Conservation (phyloP, 2,113 vertebrate species). For the Isurus oxyrinchus region DNA sequence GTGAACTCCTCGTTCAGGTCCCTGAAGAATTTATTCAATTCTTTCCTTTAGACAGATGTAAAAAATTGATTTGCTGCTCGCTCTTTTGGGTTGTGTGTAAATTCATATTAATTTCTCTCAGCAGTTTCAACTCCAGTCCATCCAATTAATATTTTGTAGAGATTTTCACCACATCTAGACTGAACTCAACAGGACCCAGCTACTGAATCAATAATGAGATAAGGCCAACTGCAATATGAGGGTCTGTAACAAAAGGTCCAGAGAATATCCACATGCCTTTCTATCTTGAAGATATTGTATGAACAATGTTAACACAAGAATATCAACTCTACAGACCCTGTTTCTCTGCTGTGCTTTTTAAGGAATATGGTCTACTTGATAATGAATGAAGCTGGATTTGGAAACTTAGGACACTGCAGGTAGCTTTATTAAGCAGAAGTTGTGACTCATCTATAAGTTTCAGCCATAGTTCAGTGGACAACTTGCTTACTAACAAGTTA, state of each 20-base stretch:
- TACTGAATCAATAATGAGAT: not conserved
- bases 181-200: not conserved
- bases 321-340: not conserved
- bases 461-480: not conserved
- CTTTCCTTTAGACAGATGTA: not conserved
- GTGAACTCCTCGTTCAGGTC: not conserved
- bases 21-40: not conserved
- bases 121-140: not conserved
- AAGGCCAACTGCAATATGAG: not conserved
- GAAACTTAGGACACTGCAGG: not conserved
- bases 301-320: not conserved
- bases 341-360: not conserved
- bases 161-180: not conserved
- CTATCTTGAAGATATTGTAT: not conserved
- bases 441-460: not conserved
- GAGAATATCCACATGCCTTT: not conserved
- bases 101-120: not conserved
- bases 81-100: not conserved
- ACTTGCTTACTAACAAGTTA: not conserved
- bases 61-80: not conserved
- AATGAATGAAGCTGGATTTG: not conserved
- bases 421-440: not conserved
- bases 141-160: not conserved
- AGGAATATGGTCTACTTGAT: not conserved
- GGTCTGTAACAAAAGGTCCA: not conserved